phyloP scores from a whole-genome alignment of 2,113 vertebrate species.

The Engraulis encrasicolus region DNA sequence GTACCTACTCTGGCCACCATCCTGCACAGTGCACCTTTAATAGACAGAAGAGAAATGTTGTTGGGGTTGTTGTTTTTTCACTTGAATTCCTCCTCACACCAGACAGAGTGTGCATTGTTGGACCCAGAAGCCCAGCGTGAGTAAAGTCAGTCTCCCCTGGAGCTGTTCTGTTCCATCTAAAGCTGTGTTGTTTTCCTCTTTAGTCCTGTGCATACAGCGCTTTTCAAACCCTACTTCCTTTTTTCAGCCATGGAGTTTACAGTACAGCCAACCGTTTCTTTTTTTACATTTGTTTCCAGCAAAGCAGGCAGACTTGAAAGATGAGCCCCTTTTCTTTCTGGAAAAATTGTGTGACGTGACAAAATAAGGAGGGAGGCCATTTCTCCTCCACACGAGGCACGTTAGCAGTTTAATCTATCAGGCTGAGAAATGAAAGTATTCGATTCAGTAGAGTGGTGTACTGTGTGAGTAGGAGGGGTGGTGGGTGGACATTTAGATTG shows the following conservation, averaged over 20 bases:
- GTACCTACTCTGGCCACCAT: too few relatives aligned
- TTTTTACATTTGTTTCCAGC: neutral
- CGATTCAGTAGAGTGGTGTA: neutral
- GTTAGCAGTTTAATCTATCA: neutral
- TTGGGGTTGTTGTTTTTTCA: neutral
- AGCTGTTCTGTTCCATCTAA: neutral
- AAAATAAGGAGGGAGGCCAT: neutral
- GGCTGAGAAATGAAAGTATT: neutral
- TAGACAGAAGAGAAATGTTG: too few relatives aligned
- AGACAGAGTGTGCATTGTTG: slow-evolving; percentile 12
- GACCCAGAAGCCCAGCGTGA: neutral
- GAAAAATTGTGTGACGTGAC: neutral
- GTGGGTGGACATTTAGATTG: neutral
- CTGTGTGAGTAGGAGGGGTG: neutral
- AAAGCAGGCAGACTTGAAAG: neutral
- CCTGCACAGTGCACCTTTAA: too few relatives aligned
- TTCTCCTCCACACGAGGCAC: neutral
- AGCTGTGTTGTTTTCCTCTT: neutral
- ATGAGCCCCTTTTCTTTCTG: neutral
- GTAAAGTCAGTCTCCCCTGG: neutral
- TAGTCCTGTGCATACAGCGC: neutral
- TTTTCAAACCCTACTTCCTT: neutral
- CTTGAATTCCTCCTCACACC: neutral
- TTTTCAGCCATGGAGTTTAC: neutral
- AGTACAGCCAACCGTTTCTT: neutral